A percentile compares a stretch with the other conserved stretches of the same genome.
Conservation (phyloP, 2,113 vertebrate species). For the Corydoras maculifer region DNA sequence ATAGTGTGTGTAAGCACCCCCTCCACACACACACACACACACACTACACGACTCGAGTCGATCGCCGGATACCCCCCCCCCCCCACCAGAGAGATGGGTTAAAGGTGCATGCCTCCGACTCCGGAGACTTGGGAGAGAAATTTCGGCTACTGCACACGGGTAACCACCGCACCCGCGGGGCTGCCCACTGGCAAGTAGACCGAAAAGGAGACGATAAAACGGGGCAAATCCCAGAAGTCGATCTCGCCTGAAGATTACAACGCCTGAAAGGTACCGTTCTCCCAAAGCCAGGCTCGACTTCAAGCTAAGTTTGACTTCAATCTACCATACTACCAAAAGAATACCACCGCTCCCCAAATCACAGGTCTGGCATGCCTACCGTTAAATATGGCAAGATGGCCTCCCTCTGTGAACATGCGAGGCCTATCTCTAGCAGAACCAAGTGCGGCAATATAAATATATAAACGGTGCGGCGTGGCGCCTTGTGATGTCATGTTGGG, state of each 20-base stretch:
- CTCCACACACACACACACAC: no score
- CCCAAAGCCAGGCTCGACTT: background rate
- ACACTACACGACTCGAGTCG: background rate
- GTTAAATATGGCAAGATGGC: no score
- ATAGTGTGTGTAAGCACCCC: background rate
- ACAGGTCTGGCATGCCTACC: no score
- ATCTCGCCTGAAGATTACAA: slow-evolving; percentile 18
- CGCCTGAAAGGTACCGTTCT: background rate
- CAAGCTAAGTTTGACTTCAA: no score
- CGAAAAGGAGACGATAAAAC: background rate
- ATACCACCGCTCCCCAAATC: no score
- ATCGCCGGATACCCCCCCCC: slow-evolving; percentile 11
- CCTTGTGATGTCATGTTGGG: no score
- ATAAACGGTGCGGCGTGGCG: no score
- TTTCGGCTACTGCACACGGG: slow-evolving; percentile 17
- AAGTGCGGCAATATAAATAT: no score
- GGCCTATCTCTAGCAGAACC: no score
- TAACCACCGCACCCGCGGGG: slow-evolving; percentile 9
- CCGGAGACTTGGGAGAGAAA: slow-evolving; percentile 29
- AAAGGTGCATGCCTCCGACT: slow-evolving; percentile 18
- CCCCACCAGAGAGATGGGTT: slow-evolving; percentile 1
- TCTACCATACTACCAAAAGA: no score
- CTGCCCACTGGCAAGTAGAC: slow-evolving; percentile 2
- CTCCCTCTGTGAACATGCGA: no score
- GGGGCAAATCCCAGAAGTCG: background rate